Conservation (phyloP, 2,113 vertebrate species). For the Myrmecophaga tridactyla region DNA sequence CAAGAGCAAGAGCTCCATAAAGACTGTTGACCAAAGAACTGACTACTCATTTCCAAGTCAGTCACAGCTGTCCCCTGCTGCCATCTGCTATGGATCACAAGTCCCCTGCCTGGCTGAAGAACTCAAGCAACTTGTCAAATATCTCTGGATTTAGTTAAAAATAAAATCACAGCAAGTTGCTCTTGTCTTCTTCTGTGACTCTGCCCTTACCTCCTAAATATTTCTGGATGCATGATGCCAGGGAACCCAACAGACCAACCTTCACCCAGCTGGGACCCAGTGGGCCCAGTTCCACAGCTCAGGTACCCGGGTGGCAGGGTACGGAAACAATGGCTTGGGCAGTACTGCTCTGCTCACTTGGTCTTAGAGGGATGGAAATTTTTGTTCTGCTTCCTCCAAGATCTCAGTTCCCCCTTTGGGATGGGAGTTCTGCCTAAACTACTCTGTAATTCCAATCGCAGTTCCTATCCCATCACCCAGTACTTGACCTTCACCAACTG, state of each 20-base stretch:
- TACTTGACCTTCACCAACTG: background rate
- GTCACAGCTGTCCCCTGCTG: slow-evolving; percentile 45
- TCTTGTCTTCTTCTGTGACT: background rate
- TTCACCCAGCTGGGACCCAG: background rate
- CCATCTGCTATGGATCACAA: slow-evolving; percentile 50
- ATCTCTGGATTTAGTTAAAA: slow-evolving; percentile 50
- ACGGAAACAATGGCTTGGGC: background rate
- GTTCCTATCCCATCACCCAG: background rate
- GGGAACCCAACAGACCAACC: background rate
- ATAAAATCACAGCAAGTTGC: background rate
- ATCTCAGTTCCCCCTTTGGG: background rate
- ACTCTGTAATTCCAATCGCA: background rate
- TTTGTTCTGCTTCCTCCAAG: slow-evolving; percentile 50
- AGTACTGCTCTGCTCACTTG: background rate
- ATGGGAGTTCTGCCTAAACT: background rate
- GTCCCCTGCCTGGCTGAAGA: slow-evolving; percentile 58
- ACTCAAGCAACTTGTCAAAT: slow-evolving; percentile 59
- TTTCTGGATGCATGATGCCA: background rate
- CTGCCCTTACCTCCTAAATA: slow-evolving; percentile 22
- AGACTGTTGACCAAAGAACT: background rate
- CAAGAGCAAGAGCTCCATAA: background rate
- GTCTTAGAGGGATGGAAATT: slow-evolving; percentile 9
- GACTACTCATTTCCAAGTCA: accelerated
- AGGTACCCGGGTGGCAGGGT: background rate
- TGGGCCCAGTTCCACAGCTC: background rate